Percentiles rank a stretch among this genome's conserved stretches.
Conservation (phyloP, 1,140 invertebrate genomes). For the Aphidius gifuensis region DNA sequence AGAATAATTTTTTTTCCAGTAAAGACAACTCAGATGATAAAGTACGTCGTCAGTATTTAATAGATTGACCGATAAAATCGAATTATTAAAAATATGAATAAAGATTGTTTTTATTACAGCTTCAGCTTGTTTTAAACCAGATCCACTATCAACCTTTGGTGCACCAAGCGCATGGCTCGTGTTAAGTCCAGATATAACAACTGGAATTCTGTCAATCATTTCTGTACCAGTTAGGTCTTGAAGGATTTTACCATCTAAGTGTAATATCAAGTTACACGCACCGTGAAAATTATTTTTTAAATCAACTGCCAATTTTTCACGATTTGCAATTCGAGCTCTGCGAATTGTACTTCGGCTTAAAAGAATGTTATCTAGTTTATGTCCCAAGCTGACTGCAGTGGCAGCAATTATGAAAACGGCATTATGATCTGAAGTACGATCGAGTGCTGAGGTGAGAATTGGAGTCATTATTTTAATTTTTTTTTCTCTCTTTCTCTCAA, state of each 20-base stretch:
- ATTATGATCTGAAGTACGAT: conserved; percentile 28
- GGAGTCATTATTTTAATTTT: conserved; percentile 21
- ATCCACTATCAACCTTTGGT: conserved; percentile 18
- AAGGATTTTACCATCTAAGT: conserved; percentile 31
- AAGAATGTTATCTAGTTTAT: conserved; percentile 17
- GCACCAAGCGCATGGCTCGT: conserved; percentile 24
- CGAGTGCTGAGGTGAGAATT: conserved; percentile 24
- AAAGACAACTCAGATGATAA: too few relatives aligned
- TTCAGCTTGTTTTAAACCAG: conserved; percentile 24
- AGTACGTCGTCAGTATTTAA: too few relatives aligned
- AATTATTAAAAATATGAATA: background rate
- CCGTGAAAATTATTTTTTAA: conserved; percentile 25
- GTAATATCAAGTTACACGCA: conserved; percentile 18
- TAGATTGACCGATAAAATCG: background rate
- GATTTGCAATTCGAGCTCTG: conserved; percentile 7
- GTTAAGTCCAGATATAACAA: conserved; percentile 19
- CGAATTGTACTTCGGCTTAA: conserved; percentile 23
- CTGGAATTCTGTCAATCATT: conserved; percentile 22
- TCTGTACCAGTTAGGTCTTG: conserved; percentile 10
- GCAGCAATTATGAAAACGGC: conserved; percentile 28
- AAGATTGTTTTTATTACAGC: conserved; percentile 18
- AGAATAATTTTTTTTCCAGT: too few relatives aligned
- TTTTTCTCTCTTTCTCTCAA: background rate
- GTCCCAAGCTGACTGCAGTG: conserved; percentile 20
- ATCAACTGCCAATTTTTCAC: conserved; percentile 22